These are phyloP conservation scores for Heliconius ethilla DNA, from an alignment of 2,888 invertebrate species.

Conservation along the genomic window DNA sequence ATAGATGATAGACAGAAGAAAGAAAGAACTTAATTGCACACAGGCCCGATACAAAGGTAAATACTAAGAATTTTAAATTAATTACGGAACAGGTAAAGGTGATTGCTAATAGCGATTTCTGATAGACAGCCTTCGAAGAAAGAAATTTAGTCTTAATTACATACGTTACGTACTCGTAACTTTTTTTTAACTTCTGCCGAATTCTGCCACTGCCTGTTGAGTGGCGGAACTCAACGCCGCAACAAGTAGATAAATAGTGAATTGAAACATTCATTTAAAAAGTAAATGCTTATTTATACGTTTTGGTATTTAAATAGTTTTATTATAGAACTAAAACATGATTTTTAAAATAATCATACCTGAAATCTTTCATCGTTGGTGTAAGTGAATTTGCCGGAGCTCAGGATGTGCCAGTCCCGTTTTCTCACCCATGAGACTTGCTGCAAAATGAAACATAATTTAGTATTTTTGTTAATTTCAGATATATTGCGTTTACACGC, in stretches of 20 bases:
- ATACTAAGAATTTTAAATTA: not conserved
- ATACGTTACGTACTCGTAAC: not conserved
- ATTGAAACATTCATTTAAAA: too few species aligned
- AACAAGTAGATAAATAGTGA: too few species aligned
- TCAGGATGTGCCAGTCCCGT: slow-evolving; percentile 96
- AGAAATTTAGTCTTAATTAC: not conserved
- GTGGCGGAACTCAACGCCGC: not conserved
- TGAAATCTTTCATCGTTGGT: slow-evolving; percentile 94
- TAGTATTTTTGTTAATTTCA: not conserved
- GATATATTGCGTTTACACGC: too few species aligned
- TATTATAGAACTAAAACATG: too few species aligned
- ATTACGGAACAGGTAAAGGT: not conserved
- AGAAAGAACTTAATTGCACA: not conserved
- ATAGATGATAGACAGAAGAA: not conserved
- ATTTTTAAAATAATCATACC: slow-evolving; percentile 53
- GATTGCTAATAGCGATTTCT: too few species aligned
- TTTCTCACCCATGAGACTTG: slow-evolving; percentile 97
- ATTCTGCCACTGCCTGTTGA: not conserved
- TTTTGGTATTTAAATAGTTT: too few species aligned
- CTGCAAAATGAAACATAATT: slow-evolving; percentile 62
- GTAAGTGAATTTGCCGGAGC: slow-evolving; percentile 94
- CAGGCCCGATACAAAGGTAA: not conserved
- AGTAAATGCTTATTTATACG: too few species aligned
- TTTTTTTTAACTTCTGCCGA: not conserved
- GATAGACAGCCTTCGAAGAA: too few species aligned